Evolutionary conservation across 2,113 vertebrate species (phyloP), one percentile per base, ranked within the genome.

Genomic region (Nibea coibor): DNA sequence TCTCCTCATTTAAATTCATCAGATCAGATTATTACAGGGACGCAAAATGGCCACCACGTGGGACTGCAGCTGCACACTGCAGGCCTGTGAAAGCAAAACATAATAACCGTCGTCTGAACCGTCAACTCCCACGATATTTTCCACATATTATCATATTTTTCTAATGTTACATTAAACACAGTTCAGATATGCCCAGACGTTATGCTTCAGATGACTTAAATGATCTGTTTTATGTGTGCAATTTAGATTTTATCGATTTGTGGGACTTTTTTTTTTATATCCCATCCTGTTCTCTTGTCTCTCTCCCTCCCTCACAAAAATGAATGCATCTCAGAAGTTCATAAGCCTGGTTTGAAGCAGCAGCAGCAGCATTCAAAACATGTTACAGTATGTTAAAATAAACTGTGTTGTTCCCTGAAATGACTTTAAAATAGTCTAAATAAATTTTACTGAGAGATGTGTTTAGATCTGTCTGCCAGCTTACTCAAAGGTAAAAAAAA

Each of bases 51-150:
- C 39, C 39, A 24, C 39, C 42, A 31, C 20, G 35, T 4, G 19
- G 72, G 48, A 58, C 72, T 54, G 78, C 70, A 68, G 61, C 58
- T 39, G 19, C 31, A 35, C 45, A 59, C 63, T 69, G 26, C 72
- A 80, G 71, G 15, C 75, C 59, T 78, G 73, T 72, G 81, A 77
- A 67, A 84, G 71, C 67, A 73, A 77, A 80, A 65, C 50, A 42
- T 42, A 31, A 48, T 1, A 39, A 3, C n/a, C n/a, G 15, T 24
- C 11, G 10, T 43, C 19, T 69, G 24, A 2, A 4, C 24, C n/a
- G 4, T n/a, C 22, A 45, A 35, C 16, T 58, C 3, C 12, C 0
- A 28, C 15, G 24, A 24, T 24, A 10, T 24, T 35, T 72, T 56
- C 43, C 20, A 64, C 39, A 35, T n/a, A 51, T 54, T 35, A 31